Percentiles rank a stretch among this genome's conserved stretches.
Conservation (phyloP, 1,140 invertebrate genomes). For the Maconellicoccus hirsutus region DNA sequence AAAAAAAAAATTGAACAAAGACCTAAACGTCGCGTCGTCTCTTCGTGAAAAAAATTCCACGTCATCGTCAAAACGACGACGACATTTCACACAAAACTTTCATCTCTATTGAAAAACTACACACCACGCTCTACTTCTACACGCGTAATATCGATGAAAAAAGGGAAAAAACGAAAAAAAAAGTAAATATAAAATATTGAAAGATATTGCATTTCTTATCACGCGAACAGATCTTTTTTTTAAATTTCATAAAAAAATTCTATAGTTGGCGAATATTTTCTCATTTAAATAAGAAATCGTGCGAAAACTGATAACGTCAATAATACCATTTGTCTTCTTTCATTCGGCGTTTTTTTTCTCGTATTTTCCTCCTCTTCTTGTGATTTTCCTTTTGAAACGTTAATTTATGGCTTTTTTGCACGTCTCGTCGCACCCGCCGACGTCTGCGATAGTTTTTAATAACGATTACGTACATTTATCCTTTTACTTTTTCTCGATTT, state of each 20-base stretch:
- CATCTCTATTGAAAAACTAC: too few relatives aligned
- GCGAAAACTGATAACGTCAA: slow-evolving; percentile 7
- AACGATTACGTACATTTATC: neutral
- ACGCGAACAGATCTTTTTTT: neutral
- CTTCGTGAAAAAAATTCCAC: too few relatives aligned
- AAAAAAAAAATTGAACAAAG: too few relatives aligned
- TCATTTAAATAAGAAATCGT: slow-evolving; percentile 5
- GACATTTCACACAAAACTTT: too few relatives aligned
- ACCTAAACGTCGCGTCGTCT: too few relatives aligned
- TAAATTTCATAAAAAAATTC: slow-evolving; percentile 1
- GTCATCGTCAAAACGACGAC: too few relatives aligned
- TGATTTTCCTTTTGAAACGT: slow-evolving; percentile 9
- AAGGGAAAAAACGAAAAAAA: too few relatives aligned
- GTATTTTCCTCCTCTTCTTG: neutral
- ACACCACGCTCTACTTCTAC: too few relatives aligned
- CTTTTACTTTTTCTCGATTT: neutral
- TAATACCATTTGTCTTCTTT: slow-evolving; percentile 9
- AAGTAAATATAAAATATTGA: neutral
- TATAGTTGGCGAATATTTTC: neutral
- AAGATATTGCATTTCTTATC: neutral
- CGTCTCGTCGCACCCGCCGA: neutral
- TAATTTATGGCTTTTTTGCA: neutral
- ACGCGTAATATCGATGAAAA: too few relatives aligned
- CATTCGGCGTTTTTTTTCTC: neutral
- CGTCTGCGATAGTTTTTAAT: slow-evolving; percentile 4